Evolutionary conservation across 2,113 vertebrate genomes (phyloP), one percentile per base, ranked within the genome.

Genomic region (Istiophorus platypterus): DNA sequence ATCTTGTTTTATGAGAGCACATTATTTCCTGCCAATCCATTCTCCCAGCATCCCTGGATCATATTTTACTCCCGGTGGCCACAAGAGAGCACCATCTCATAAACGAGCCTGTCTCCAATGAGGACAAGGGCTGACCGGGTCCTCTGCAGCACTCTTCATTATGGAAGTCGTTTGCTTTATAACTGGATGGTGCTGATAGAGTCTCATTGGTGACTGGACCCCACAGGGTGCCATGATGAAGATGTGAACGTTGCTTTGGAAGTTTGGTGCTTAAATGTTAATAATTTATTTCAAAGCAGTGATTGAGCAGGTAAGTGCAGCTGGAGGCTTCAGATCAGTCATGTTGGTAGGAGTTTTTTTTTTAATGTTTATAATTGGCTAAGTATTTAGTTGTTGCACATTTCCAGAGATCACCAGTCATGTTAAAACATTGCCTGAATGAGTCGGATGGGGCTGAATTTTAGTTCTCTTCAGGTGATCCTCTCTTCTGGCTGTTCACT

Each of bases 61-160:
- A 78, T 34, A 84, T 75, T 89, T 84, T 89, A 52, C 88, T 62
- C 52, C 71, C 29, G 1, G 39, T 79, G 77, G 87, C 93, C 95
- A 93, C 94, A 93, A 92, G 95, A 95, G 95, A 93, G 93, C 94
- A 92, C 51, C 89, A 89, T 93, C 91, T 90, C 81, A 92, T 85
- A 92, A 64, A 87, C 37, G 86, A 89, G 90, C 37, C 52, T 31
- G 31, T 76, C 62, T 78, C 57, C 68, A 39, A 26, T 20, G 73
- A 68, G 77, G 31, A 20, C 18, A 1, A 59, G 41, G 15, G 45
- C 63, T 56, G 58, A 34, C 37, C 64, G 63, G 63, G 34, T 67
- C 61, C 49, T 31, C 70, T 61, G 77, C 81, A 54, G 62, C 74
- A 14, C 65, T 57, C 56, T 29, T 82, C 64, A 73, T 78, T 37